Percentiles rank a stretch among this genome's conserved stretches.
These are phyloP conservation scores for Mallotus villosus DNA, from an alignment of 2,797 vertebrate species.

Conservation along the genomic window DNA sequence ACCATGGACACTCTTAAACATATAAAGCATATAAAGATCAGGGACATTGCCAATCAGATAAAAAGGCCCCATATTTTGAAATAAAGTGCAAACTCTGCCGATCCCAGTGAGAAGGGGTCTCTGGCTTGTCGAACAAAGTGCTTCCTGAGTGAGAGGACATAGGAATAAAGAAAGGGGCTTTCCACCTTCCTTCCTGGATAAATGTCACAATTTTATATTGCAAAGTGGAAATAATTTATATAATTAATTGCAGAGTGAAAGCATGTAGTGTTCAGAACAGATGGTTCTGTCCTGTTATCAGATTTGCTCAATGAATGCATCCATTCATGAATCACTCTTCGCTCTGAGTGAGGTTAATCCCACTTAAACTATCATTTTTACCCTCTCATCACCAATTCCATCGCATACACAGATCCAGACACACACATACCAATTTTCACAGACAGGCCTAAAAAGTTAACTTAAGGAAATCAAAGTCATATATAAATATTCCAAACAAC, in stretches of 20 bases:
- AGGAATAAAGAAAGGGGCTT: background rate
- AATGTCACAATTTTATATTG: slow-evolving; percentile 1
- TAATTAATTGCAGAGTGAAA: background rate
- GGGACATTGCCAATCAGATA: background rate
- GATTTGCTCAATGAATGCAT: slow-evolving; percentile 12
- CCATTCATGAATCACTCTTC: background rate
- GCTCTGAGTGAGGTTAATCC: background rate
- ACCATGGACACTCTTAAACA: background rate
- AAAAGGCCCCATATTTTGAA: background rate
- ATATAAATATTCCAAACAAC: slow-evolving; percentile 10
- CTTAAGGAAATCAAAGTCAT: slow-evolving; percentile 35
- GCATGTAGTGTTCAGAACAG: slow-evolving; percentile 20
- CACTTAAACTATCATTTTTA: background rate
- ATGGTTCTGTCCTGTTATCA: slow-evolving; percentile 7
- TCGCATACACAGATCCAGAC: background rate
- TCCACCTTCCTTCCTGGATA: background rate
- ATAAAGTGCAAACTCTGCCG: background rate
- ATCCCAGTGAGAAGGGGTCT: background rate
- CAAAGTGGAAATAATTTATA: slow-evolving; percentile 4
- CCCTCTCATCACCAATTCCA: background rate
- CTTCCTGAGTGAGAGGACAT: background rate
- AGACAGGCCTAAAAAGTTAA: slow-evolving; percentile 47
- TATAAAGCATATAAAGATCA: background rate
- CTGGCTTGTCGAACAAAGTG: background rate
- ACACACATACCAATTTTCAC: slow-evolving; percentile 27